Conservation (phyloP, 2,888 invertebrate genomes). For the Agrochola macilenta region DNA sequence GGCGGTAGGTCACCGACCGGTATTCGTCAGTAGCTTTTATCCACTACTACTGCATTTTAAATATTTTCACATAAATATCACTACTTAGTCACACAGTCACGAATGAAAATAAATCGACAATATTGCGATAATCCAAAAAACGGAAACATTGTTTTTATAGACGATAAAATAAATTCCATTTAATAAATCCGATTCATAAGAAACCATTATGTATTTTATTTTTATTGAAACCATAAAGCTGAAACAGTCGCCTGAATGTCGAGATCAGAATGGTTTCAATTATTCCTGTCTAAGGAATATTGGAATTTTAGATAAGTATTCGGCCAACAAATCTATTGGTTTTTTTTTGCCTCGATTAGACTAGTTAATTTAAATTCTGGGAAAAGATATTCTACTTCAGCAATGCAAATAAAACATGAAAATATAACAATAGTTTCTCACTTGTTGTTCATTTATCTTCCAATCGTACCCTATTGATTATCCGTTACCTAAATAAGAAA, state of each 20-base stretch:
- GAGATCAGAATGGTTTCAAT: constrained; percentile 29
- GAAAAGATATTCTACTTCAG: not conserved
- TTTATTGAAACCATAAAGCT: constrained; percentile 40
- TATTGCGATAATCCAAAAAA: constrained; percentile 16
- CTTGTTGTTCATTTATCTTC: not conserved
- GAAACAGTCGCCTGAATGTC: constrained; percentile 25
- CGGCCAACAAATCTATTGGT: not conserved
- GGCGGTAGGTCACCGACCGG: constrained; percentile 68
- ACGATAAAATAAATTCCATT: constrained; percentile 20
- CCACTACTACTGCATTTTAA: constrained; percentile 49
- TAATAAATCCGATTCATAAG: constrained; percentile 37
- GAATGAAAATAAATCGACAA: not conserved
- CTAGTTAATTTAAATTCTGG: not conserved
- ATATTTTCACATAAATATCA: constrained; percentile 22
- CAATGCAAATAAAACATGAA: not conserved
- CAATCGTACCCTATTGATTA: constrained; percentile 13
- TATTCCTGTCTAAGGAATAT: constrained; percentile 7
- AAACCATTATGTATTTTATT: constrained; percentile 32
- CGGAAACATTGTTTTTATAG: constrained; percentile 32
- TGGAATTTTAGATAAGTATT: constrained; percentile 2
- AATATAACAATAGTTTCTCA: not conserved
- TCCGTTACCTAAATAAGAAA: constrained; percentile 33
- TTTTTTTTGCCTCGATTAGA: not conserved
- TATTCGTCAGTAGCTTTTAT: constrained; percentile 57
- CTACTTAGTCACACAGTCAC: not conserved